Percentiles rank a stretch among this genome's conserved stretches.
Conservation (phyloP, 23 tunicate genomes). For the Trididemnum miniatum region DNA sequence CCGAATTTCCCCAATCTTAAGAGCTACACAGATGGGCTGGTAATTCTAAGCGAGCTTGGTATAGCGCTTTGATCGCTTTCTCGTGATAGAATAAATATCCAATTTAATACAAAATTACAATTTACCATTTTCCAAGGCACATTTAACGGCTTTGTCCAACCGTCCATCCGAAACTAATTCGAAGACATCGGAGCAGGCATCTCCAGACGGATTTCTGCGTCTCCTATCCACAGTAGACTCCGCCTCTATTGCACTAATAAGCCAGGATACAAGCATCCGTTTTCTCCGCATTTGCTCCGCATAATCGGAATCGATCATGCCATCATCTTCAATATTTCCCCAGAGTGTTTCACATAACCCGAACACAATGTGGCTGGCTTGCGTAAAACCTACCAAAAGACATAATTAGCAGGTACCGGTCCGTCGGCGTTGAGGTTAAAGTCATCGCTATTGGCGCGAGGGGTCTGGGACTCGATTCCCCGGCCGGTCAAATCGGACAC, state of each 20-base stretch:
- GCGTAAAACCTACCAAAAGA: slow-evolving; percentile 45
- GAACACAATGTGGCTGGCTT: slow-evolving; percentile 47
- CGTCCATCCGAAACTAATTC: slow-evolving; percentile 40
- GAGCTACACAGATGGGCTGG: no score
- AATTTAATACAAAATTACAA: no score
- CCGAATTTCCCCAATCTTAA: no score
- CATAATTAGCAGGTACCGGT: background rate
- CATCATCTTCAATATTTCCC: slow-evolving; percentile 45
- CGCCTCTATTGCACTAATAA: slow-evolving; percentile 49
- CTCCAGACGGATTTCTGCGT: background rate
- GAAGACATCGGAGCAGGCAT: slow-evolving; percentile 5
- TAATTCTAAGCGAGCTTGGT: no score
- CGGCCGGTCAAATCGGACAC: no score
- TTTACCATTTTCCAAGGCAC: slow-evolving; percentile 42
- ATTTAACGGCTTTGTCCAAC: slow-evolving; percentile 51
- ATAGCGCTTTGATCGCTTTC: no score
- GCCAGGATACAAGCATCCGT: slow-evolving; percentile 44
- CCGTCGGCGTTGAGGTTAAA: no score
- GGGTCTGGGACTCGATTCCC: no score
- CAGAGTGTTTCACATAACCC: slow-evolving; percentile 68
- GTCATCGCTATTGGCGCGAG: no score
- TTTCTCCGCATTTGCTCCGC: slow-evolving; percentile 46
- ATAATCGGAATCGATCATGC: slow-evolving; percentile 6
- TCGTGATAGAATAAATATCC: no score
- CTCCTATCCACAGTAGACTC: slow-evolving; percentile 34